phyloP scores from a whole-genome alignment of 2,113 vertebrate genomes.

The Spermophilus dauricus region DNA sequence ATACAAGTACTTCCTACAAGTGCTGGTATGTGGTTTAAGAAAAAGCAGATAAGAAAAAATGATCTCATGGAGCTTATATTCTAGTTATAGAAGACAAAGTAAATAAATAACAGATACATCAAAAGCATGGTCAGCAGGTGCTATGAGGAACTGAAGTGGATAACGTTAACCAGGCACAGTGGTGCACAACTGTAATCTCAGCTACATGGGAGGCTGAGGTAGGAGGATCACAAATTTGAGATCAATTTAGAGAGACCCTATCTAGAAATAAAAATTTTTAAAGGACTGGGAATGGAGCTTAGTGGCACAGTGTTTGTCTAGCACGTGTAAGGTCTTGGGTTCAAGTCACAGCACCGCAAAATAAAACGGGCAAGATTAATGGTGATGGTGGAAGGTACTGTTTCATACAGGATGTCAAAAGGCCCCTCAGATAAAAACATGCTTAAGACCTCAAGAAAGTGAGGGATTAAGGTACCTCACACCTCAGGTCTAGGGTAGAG shows the following conservation, averaged over 20 bases:
- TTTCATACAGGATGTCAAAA: background rate
- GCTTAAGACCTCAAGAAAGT: background rate
- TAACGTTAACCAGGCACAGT: background rate
- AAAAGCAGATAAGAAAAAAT: background rate
- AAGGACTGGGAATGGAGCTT: background rate
- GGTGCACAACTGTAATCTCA: background rate
- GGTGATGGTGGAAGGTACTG: background rate
- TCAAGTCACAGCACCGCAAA: background rate
- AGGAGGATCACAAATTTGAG: background rate
- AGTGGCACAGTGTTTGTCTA: background rate
- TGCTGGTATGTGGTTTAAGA: background rate
- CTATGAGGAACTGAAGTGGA: background rate
- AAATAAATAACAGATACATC: background rate
- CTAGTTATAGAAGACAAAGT: background rate
- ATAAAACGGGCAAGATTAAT: background rate
- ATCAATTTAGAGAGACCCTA: background rate
- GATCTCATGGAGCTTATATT: background rate
- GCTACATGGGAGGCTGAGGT: background rate
- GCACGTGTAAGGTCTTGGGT: background rate
- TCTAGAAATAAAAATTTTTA: background rate
- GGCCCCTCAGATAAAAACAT: background rate
- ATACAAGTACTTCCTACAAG: background rate
- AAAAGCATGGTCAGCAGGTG: background rate
- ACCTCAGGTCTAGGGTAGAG: background rate
- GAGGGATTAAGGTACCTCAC: background rate